These are phyloP conservation scores for Sebastiscus albofasciatus DNA, from an alignment of 2,797 vertebrate species.

Conservation along the genomic window DNA sequence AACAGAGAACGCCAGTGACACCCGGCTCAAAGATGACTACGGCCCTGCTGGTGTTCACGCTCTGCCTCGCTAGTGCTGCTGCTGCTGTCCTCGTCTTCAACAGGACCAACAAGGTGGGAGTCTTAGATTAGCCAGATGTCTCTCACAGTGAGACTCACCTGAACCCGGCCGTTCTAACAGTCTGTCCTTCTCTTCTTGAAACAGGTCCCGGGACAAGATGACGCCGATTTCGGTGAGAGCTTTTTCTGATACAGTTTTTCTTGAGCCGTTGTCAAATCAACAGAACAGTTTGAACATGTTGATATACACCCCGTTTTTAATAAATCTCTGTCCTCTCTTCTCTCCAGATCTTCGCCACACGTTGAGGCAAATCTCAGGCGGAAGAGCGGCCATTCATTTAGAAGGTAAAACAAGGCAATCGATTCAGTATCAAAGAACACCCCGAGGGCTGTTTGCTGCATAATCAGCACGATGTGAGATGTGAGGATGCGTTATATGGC, in stretches of 20 bases:
- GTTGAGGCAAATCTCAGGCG: slow-evolving; percentile 67
- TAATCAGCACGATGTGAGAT: background rate
- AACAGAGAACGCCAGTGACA: background rate
- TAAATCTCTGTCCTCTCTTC: slow-evolving; percentile 3
- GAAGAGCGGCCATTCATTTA: slow-evolving; percentile 80
- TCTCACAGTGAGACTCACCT: background rate
- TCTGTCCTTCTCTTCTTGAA: background rate
- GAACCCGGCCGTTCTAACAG: background rate
- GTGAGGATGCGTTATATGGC: background rate
- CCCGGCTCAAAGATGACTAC: slow-evolving; percentile 29
- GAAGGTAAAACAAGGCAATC: slow-evolving; percentile 67
- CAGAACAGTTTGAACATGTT: background rate
- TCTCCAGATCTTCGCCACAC: slow-evolving; percentile 65
- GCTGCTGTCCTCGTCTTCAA: slow-evolving; percentile 42
- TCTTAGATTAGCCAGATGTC: background rate
- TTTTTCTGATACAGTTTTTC: too few relatives aligned
- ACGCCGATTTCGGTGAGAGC: slow-evolving; percentile 37
- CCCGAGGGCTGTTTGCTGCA: background rate
- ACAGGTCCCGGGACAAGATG: slow-evolving; percentile 24
- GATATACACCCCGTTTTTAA: too few relatives aligned
- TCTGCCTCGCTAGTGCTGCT: slow-evolving; percentile 60
- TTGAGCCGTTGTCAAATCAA: background rate
- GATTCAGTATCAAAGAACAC: background rate
- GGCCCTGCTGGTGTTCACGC: slow-evolving; percentile 45
- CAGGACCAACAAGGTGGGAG: slow-evolving; percentile 57